Evolutionary conservation across 2,888 invertebrate genomes (phyloP).

Genomic region (Eledone cirrhosa): DNA sequence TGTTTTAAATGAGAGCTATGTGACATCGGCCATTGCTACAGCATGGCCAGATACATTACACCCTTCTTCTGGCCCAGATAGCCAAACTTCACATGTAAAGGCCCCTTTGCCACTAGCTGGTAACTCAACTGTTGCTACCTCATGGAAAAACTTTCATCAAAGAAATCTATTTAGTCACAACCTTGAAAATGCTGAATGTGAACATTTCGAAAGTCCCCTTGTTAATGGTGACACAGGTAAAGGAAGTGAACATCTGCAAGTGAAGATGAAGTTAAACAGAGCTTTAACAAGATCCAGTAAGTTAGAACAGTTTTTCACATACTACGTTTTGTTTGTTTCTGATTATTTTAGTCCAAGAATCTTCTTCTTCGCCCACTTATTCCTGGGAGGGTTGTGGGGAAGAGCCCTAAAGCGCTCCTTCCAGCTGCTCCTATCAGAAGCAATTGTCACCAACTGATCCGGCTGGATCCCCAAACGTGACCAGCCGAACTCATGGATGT

Average conservation of each 20-base stretch:
- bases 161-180: background rate
- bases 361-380: no score
- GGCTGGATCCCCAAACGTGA: no score
- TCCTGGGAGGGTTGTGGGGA: no score
- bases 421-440: no score
- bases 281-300: constrained; percentile 17
- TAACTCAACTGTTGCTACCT: constrained; percentile 4
- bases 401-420: no score
- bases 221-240: background rate
- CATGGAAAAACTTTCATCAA: constrained; percentile 4
- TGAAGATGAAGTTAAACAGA: background rate
- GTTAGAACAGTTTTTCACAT: background rate
- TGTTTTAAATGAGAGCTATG: constrained; percentile 20
- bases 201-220: background rate
- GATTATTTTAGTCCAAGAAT: no score
- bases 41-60: no score
- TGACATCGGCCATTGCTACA: background rate
- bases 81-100: background rate
- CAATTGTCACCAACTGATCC: no score
- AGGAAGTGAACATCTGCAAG: background rate
- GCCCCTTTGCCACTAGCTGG: background rate
- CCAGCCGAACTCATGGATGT: no score
- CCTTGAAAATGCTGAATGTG: background rate
- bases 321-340: no score
- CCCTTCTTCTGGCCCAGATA: no score